Conservation (phyloP, 2,888 invertebrate genomes). For the Hipparchia semele region DNA sequence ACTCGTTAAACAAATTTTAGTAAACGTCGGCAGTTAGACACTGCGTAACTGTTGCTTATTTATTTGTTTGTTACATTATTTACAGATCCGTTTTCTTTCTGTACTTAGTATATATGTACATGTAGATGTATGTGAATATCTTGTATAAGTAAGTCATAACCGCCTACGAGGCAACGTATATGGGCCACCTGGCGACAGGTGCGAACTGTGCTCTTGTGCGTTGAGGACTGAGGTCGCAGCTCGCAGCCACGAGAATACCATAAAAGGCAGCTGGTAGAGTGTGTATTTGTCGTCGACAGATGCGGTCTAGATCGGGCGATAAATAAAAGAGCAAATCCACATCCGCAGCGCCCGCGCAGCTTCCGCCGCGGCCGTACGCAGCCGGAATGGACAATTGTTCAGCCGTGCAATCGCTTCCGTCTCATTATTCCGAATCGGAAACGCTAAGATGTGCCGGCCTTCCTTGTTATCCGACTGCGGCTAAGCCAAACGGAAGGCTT, state of each 20-base stretch:
- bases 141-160: slow-evolving; percentile 24
- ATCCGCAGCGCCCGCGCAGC: slow-evolving; percentile 71
- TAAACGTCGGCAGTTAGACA: too few species aligned
- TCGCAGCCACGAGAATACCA: slow-evolving; percentile 56
- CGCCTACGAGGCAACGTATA: slow-evolving; percentile 33
- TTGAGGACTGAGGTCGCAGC: slow-evolving; percentile 52
- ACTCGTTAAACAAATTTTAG: too few species aligned
- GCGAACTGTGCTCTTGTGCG: slow-evolving; percentile 57
- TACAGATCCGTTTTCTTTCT: too few species aligned
- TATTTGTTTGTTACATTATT: too few species aligned
- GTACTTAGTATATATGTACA: too few species aligned
- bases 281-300: slow-evolving; percentile 72
- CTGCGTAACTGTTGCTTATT: too few species aligned
- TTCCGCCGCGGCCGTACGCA: slow-evolving; percentile 68
- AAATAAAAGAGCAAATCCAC: slow-evolving; percentile 76
- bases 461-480: slow-evolving; percentile 34
- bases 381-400: slow-evolving; percentile 76
- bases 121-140: neutral
- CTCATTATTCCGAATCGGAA: slow-evolving; percentile 71
- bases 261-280: slow-evolving; percentile 70
- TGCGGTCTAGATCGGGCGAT: slow-evolving; percentile 78
- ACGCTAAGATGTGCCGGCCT: slow-evolving; percentile 52
- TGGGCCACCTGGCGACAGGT: slow-evolving; percentile 76
- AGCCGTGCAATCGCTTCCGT: slow-evolving; percentile 74
- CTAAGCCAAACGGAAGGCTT: too few species aligned